Evolutionary conservation across 2,797 vertebrate species (phyloP).

Genomic region (Melanotaenia boesemani): DNA sequence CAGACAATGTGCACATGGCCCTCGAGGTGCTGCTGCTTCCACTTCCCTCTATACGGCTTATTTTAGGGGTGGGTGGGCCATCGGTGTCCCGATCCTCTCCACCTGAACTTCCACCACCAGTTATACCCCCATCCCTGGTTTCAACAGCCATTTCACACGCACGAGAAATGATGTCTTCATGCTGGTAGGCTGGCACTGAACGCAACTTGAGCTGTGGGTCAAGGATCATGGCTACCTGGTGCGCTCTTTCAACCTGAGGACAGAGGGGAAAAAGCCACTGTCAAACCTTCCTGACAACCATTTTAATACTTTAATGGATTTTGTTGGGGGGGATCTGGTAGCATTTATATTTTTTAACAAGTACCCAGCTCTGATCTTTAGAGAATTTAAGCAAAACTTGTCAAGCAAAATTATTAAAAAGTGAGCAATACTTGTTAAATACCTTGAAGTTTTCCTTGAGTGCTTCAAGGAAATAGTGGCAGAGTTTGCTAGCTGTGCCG

Average conservation of each 20-base stretch:
- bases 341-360: neutral
- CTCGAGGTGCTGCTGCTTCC: slow-evolving; percentile 64
- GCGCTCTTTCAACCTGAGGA: slow-evolving; percentile 90
- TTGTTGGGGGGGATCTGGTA: neutral
- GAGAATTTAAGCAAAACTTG: neutral
- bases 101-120: slow-evolving; percentile 81
- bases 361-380: neutral
- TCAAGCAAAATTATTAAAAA: neutral
- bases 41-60: slow-evolving; percentile 74
- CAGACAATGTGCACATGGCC: slow-evolving; percentile 45
- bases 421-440: slow-evolving; percentile 2
- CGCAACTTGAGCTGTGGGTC: slow-evolving; percentile 97
- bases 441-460: slow-evolving; percentile 98
- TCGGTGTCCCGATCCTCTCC: slow-evolving; percentile 85
- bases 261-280: slow-evolving; percentile 1
- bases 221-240: slow-evolving; percentile 98
- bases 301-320: neutral
- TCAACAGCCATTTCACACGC: slow-evolving; percentile 94
- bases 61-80: slow-evolving; percentile 77
- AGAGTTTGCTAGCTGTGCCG: slow-evolving; percentile 92
- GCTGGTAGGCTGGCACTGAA: slow-evolving; percentile 96
- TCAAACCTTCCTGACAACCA: neutral
- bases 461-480: slow-evolving; percentile 97
- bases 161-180: slow-evolving; percentile 96
- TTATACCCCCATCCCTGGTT: slow-evolving; percentile 82